These are phyloP conservation scores for Hirudinaria manillensis DNA, from an alignment of 2,888 invertebrate species.

Conservation along the genomic window DNA sequence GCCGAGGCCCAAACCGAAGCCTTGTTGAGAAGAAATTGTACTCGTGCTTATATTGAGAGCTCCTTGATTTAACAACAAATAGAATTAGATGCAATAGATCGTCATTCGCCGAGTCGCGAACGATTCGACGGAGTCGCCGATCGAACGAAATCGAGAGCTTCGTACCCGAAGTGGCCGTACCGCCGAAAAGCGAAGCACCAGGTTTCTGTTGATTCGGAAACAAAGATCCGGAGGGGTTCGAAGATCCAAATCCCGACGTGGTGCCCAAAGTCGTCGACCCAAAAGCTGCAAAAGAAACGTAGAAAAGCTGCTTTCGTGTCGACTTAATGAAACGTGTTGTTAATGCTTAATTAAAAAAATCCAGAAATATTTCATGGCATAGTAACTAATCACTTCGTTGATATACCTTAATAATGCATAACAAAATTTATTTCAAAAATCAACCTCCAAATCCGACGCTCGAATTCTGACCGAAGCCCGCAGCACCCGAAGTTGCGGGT, in stretches of 20 bases:
- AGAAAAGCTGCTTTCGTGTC: no score
- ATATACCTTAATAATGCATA: no score
- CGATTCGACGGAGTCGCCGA: no score
- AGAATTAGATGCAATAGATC: no score
- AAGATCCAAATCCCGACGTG: conserved; percentile 3
- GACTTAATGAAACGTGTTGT: no score
- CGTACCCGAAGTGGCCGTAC: not conserved
- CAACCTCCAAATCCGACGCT: conserved; percentile 26
- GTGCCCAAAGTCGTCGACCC: not conserved
- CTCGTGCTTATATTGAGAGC: no score
- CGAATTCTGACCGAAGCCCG: conserved; percentile 5
- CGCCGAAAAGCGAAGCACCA: conserved; percentile 40
- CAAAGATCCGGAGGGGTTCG: not conserved
- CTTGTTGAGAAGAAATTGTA: not conserved
- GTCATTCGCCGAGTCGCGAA: no score
- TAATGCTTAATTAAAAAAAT: no score
- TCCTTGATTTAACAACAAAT: no score
- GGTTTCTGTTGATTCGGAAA: conserved; percentile 14
- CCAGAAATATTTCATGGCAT: no score
- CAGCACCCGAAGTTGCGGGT: conserved; percentile 4
- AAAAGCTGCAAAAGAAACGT: not conserved
- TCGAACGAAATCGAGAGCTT: not conserved
- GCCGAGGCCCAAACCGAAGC: not conserved
- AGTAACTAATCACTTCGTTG: no score
- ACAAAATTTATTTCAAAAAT: no score